Conservation (phyloP, 2,797 vertebrate genomes). For the Parauchenoglanis ngamensis region DNA sequence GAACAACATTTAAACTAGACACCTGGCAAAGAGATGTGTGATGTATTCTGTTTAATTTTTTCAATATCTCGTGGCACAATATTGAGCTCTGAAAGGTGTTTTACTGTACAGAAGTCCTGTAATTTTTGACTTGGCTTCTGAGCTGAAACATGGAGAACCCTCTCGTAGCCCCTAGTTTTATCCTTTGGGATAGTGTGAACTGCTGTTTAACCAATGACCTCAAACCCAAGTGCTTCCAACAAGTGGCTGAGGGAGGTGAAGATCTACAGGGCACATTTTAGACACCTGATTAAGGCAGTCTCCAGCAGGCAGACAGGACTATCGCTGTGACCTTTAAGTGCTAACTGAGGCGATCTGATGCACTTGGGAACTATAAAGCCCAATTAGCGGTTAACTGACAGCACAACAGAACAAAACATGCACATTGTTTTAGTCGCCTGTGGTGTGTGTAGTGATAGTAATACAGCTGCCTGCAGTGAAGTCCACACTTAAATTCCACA, state of each 20-base stretch:
- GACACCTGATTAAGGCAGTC: constrained; percentile 20
- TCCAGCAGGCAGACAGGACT: constrained; percentile 10
- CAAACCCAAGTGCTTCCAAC: background rate
- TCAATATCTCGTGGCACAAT: background rate
- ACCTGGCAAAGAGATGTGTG: background rate
- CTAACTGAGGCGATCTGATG: constrained; percentile 24
- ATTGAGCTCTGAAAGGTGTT: background rate
- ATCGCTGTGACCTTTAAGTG: constrained; percentile 23
- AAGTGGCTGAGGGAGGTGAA: constrained; percentile 15
- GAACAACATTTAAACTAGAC: background rate
- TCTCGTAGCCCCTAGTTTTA: background rate
- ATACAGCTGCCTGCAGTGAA: background rate
- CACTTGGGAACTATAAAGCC: constrained; percentile 34
- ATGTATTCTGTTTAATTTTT: background rate
- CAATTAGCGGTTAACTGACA: constrained; percentile 30
- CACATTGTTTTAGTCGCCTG: background rate
- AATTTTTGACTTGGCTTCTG: background rate
- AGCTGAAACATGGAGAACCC: background rate
- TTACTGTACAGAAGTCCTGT: background rate
- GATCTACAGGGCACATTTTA: constrained; percentile 9
- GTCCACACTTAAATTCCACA: constrained; percentile 11
- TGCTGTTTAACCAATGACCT: background rate
- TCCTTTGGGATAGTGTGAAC: background rate
- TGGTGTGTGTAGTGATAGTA: background rate
- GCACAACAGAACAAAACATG: constrained; percentile 33